Conservation (phyloP, 2,113 vertebrate genomes). For the Pelecanus crispus region DNA sequence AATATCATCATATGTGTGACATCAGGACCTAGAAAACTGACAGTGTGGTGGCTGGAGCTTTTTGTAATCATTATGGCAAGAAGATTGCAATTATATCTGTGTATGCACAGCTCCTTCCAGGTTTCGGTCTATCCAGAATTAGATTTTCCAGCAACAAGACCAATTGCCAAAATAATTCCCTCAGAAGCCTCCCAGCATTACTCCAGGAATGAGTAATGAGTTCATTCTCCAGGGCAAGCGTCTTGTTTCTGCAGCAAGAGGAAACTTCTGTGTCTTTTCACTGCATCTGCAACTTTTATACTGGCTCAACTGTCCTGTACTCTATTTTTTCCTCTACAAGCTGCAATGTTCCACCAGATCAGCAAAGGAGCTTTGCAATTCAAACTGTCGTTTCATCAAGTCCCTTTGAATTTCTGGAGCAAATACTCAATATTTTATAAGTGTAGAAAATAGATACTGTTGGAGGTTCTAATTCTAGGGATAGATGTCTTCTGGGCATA, state of each 20-base stretch:
- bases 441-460: not conserved
- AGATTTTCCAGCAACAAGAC: not conserved
- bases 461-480: not conserved
- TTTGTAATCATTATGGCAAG: not conserved
- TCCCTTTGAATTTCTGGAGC: not conserved
- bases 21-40: not conserved
- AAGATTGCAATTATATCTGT: not conserved
- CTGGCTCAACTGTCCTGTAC: not conserved
- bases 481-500: not conserved
- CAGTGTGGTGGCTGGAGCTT: not conserved
- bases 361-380: not conserved
- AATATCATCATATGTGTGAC: not conserved
- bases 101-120: not conserved
- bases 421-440: not conserved
- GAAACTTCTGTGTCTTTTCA: not conserved
- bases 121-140: not conserved
- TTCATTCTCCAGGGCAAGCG: not conserved
- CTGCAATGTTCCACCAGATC: not conserved
- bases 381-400: not conserved
- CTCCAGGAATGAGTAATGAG: not conserved
- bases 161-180: not conserved
- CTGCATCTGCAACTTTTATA: not conserved
- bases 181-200: not conserved
- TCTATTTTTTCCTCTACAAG: not conserved
- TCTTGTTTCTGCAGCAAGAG: not conserved